These are phyloP conservation scores for Aphodius sticticus DNA, from an alignment of 2,888 invertebrate genomes.

Conservation along the genomic window DNA sequence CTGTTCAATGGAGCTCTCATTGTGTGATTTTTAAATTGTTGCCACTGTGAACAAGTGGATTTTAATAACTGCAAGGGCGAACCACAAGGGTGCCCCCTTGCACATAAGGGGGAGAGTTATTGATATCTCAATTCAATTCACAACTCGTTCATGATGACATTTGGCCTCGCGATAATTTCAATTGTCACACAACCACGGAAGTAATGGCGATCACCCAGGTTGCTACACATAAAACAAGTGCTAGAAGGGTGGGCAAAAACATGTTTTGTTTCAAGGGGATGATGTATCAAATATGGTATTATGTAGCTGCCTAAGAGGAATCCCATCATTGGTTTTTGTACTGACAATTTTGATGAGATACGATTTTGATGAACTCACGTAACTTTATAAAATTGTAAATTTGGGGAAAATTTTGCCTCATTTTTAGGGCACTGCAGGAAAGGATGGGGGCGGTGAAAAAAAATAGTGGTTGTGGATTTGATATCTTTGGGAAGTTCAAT, in stretches of 20 bases:
- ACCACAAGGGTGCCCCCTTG: neutral
- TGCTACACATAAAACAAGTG: neutral
- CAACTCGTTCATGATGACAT: conserved; percentile 5
- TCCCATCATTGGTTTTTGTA: neutral
- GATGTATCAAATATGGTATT: neutral
- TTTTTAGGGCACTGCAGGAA: too few species aligned
- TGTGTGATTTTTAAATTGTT: conserved; percentile 41
- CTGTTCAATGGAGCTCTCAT: conserved; percentile 13
- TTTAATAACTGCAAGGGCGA: conserved; percentile 50
- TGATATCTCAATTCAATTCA: conserved; percentile 33
- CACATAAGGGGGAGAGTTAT: conserved; percentile 19
- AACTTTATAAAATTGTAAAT: too few species aligned
- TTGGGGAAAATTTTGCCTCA: too few species aligned
- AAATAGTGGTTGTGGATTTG: too few species aligned
- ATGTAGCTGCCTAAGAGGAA: neutral
- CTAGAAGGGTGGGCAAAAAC: neutral
- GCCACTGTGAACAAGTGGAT: conserved; percentile 51
- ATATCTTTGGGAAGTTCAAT: too few species aligned
- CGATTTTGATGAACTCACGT: too few species aligned
- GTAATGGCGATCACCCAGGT: neutral
- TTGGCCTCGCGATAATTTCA: neutral
- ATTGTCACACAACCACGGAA: neutral
- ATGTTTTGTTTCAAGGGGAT: neutral
- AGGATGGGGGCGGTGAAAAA: too few species aligned
- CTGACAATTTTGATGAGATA: neutral